A percentile compares a stretch with the other conserved stretches of the same genome.
Evolutionary conservation across 1,140 invertebrate genomes (phyloP).

Genomic region (Drosophila nebulosa): DNA sequence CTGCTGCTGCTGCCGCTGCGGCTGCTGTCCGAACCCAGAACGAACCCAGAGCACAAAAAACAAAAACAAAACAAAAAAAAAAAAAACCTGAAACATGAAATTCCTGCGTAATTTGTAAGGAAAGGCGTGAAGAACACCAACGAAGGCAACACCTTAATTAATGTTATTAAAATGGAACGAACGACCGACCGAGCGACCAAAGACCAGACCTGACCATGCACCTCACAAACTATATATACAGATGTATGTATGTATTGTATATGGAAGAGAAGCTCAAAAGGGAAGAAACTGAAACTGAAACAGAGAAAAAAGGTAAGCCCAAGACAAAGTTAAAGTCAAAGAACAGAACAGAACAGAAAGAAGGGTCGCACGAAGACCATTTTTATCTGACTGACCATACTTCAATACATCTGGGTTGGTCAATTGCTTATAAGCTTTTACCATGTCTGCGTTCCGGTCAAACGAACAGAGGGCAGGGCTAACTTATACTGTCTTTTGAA

Average conservation of each 20-base stretch:
- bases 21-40: slow-evolving; percentile 9
- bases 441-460: background rate
- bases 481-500: background rate
- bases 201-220: slow-evolving; percentile 19
- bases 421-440: background rate
- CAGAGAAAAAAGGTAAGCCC: background rate
- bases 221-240: slow-evolving; percentile 1
- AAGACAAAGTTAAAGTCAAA: background rate
- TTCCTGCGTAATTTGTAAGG: slow-evolving; percentile 81
- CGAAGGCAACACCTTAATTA: slow-evolving; percentile 81
- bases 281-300: slow-evolving; percentile 2
- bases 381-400: background rate
- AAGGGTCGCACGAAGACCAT: background rate
- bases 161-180: slow-evolving; percentile 81
- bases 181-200: slow-evolving; percentile 57
- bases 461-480: background rate
- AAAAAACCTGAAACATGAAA: slow-evolving; percentile 79
- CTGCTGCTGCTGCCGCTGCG: background rate
- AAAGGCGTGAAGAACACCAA: slow-evolving; percentile 81
- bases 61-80: slow-evolving; percentile 45
- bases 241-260: background rate
- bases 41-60: slow-evolving; percentile 26
- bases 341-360: slow-evolving; percentile 16
- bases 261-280: background rate
- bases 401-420: background rate